These are phyloP conservation scores for Ferdinandea cuprea DNA, from an alignment of 2,888 invertebrate genomes.

Conservation along the genomic window DNA sequence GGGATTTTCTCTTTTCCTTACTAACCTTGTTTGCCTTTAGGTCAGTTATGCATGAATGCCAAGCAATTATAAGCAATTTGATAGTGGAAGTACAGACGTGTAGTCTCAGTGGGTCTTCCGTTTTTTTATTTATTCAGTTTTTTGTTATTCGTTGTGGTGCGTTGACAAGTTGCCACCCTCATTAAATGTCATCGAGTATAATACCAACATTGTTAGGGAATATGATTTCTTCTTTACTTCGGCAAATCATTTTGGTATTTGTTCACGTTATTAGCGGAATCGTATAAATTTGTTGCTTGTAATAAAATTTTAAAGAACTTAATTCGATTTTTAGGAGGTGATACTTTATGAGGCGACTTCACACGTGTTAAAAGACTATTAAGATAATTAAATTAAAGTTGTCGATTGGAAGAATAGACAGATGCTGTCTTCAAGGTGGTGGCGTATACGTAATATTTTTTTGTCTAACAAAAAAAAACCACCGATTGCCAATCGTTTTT, in stretches of 20 bases:
- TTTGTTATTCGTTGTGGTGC: no score
- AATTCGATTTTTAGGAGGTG: background rate
- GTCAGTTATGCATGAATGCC: conserved; percentile 14
- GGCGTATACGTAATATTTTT: conserved; percentile 1
- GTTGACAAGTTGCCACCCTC: background rate
- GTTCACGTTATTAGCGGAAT: background rate
- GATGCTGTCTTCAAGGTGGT: background rate
- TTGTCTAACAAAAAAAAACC: no score
- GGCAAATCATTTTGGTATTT: background rate
- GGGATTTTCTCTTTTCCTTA: no score
- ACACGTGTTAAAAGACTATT: background rate
- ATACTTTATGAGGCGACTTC: background rate
- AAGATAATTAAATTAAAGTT: background rate
- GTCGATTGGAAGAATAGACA: background rate
- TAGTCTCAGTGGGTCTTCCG: no score
- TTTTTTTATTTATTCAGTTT: no score
- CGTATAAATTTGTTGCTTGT: background rate
- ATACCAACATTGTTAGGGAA: background rate
- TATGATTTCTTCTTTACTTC: background rate
- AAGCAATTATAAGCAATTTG: conserved; percentile 4
- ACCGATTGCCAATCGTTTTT: no score
- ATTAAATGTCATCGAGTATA: background rate
- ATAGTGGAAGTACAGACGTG: background rate
- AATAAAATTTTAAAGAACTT: background rate
- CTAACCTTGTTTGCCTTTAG: conserved; percentile 33